Percentiles rank a stretch among this genome's conserved stretches.
These are phyloP conservation scores for Brevipalpus yothersi DNA, from an alignment of 1,140 invertebrate genomes.

Conservation along the genomic window DNA sequence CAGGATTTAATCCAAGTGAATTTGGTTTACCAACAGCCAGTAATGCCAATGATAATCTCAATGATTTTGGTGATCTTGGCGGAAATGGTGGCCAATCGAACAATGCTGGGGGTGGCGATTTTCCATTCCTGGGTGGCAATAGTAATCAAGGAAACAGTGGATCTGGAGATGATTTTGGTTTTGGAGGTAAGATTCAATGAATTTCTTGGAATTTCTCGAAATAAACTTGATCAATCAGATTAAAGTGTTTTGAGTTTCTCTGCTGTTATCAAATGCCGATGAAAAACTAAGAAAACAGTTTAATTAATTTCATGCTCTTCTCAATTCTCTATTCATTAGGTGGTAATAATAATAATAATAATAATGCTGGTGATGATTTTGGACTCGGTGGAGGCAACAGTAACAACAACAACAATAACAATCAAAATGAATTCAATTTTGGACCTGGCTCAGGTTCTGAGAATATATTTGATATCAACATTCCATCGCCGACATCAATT, in stretches of 20 bases:
- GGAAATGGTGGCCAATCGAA: neutral
- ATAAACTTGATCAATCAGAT: neutral
- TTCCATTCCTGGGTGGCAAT: neutral
- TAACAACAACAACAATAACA: neutral
- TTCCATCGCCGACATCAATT: neutral
- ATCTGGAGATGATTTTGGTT: neutral
- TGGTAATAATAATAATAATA: neutral
- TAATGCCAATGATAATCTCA: neutral
- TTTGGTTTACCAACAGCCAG: neutral
- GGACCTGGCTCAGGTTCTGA: neutral
- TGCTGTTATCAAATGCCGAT: too few relatives aligned
- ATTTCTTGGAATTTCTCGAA: neutral
- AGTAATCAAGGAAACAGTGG: neutral
- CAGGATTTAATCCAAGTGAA: neutral
- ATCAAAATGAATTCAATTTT: neutral
- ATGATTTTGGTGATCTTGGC: neutral
- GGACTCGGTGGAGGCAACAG: neutral
- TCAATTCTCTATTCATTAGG: too few relatives aligned
- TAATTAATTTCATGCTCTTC: too few relatives aligned
- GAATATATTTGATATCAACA: neutral
- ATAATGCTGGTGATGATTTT: neutral
- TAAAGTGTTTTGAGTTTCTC: too few relatives aligned
- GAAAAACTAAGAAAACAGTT: too few relatives aligned
- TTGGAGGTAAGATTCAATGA: neutral
- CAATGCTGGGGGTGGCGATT: neutral